Percentiles rank a stretch among this genome's conserved stretches.
These are phyloP conservation scores for Bagarius yarrelli DNA, from an alignment of 2,113 vertebrate species.

Conservation along the genomic window DNA sequence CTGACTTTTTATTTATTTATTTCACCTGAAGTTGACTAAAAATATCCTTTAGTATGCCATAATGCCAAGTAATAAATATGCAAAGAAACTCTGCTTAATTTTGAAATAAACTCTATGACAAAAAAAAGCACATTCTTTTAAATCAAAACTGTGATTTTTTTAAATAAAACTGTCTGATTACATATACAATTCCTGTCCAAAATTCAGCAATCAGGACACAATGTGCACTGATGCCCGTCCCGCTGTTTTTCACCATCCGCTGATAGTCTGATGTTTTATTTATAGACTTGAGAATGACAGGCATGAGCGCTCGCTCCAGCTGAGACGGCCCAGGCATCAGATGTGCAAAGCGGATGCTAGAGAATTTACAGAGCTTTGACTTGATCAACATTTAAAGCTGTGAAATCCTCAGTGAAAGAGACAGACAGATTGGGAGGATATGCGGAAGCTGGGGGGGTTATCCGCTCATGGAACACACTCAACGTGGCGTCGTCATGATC, in stretches of 20 bases:
- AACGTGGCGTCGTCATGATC: neutral
- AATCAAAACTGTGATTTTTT: too few species aligned
- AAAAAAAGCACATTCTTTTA: too few species aligned
- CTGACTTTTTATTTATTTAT: neutral
- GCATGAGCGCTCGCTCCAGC: neutral
- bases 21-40: neutral
- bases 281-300: constrained; percentile 4
- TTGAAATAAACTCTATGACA: too few species aligned
- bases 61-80: too few species aligned
- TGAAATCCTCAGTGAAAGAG: constrained; percentile 2
- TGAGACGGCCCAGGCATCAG: constrained; percentile 15
- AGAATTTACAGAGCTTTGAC: constrained; percentile 1
- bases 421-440: constrained; percentile 18
- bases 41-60: too few species aligned
- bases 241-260: neutral
- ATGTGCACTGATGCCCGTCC: neutral
- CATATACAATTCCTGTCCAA: neutral
- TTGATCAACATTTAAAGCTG: constrained; percentile 15
- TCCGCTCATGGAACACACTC: neutral
- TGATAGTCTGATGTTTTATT: constrained; percentile 11
- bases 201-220: neutral
- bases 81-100: too few species aligned
- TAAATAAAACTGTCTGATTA: neutral
- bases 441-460: neutral
- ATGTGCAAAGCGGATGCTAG: neutral